These are phyloP conservation scores for Conus canariensis DNA, from an alignment of 2,888 invertebrate genomes.

Conservation along the genomic window DNA sequence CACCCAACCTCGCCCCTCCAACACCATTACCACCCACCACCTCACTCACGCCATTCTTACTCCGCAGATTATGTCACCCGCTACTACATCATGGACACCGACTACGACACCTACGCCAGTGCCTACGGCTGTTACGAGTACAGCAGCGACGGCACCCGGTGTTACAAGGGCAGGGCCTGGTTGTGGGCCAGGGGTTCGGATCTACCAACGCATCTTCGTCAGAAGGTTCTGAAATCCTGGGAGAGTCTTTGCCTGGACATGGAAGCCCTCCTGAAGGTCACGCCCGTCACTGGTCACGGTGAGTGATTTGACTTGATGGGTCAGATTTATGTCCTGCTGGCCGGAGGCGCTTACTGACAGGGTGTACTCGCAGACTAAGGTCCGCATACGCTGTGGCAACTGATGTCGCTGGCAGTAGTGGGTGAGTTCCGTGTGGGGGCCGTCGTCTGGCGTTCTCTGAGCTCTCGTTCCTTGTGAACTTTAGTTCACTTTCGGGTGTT, in stretches of 20 bases:
- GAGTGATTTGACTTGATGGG: background rate
- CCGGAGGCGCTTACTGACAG: background rate
- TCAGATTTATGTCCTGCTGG: background rate
- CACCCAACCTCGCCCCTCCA: too few relatives aligned
- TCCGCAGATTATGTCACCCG: background rate
- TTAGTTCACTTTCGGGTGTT: too few relatives aligned
- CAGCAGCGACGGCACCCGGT: background rate
- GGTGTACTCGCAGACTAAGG: too few relatives aligned
- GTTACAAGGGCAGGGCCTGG: constrained; percentile 20
- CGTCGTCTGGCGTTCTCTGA: too few relatives aligned
- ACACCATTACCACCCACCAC: too few relatives aligned
- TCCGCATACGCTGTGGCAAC: background rate
- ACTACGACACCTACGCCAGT: constrained; percentile 35
- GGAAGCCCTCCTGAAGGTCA: background rate
- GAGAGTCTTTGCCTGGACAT: constrained; percentile 18
- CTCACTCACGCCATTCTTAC: too few relatives aligned
- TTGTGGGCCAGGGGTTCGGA: constrained; percentile 24
- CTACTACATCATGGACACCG: constrained; percentile 30
- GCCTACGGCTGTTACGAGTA: constrained; percentile 27
- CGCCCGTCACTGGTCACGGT: background rate
- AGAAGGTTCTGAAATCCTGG: background rate
- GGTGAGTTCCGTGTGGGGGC: background rate
- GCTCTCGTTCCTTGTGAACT: too few relatives aligned
- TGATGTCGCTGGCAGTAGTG: background rate
- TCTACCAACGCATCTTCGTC: background rate